These are phyloP conservation scores for Ornithoptera priamus DNA, from an alignment of 2,888 invertebrate species.

Conservation along the genomic window DNA sequence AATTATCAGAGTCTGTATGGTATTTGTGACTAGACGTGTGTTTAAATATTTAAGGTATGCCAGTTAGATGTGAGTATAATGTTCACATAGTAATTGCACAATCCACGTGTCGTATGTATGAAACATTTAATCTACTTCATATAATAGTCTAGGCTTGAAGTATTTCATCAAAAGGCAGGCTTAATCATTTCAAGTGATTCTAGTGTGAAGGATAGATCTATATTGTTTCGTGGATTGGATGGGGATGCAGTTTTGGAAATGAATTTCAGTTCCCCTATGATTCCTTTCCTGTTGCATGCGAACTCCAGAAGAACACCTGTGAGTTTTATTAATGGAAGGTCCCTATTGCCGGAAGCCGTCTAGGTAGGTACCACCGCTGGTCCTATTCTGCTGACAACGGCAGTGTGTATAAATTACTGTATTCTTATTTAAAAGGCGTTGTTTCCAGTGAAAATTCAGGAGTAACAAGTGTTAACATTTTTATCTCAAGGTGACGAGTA, in stretches of 20 bases:
- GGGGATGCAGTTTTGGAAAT: background rate
- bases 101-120: background rate
- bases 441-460: too few relatives aligned
- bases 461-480: too few relatives aligned
- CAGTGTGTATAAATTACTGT: too few relatives aligned
- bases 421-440: too few relatives aligned
- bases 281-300: background rate
- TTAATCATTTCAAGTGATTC: background rate
- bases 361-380: too few relatives aligned
- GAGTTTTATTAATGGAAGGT: background rate
- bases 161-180: background rate
- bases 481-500: too few relatives aligned
- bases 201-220: background rate
- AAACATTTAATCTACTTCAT: slow-evolving; percentile 2
- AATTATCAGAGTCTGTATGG: background rate
- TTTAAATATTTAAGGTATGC: slow-evolving; percentile 5
- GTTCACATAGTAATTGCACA: background rate
- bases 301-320: background rate
- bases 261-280: background rate
- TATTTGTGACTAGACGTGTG: background rate
- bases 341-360: too few relatives aligned
- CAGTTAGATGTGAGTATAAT: background rate
- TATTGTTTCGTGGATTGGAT: background rate
- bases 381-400: too few relatives aligned
- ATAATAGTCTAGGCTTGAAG: background rate